Evolutionary conservation across 1,140 invertebrate genomes (phyloP).

Genomic region (Ceratoteleas bidentatus): DNA sequence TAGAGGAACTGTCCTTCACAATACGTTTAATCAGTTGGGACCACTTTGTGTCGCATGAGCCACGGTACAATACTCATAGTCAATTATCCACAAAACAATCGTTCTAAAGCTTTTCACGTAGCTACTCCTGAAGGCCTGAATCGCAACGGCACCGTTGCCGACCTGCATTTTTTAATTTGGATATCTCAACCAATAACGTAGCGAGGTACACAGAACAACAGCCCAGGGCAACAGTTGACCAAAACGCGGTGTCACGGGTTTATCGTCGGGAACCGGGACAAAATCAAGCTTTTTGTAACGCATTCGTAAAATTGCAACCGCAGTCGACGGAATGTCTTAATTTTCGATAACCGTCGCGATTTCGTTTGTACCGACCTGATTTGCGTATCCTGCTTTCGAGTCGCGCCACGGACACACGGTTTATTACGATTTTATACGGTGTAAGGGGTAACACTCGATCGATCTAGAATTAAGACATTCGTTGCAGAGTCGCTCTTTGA

Average conservation of each 20-base stretch:
- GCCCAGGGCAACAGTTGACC: constrained; percentile 17
- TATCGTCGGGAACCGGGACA: neutral
- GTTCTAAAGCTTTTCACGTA: constrained; percentile 64
- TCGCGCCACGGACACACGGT: too few species aligned
- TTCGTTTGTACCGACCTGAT: neutral
- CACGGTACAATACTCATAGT: constrained; percentile 77
- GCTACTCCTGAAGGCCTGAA: constrained; percentile 57
- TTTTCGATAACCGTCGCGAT: constrained; percentile 42
- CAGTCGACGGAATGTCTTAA: constrained; percentile 57
- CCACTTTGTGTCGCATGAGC: constrained; percentile 75
- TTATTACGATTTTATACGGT: too few species aligned
- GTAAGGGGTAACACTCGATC: too few species aligned
- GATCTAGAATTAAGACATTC: too few species aligned
- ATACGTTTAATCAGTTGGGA: constrained; percentile 73
- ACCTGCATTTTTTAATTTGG: constrained; percentile 59
- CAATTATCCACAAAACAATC: constrained; percentile 73
- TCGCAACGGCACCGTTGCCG: constrained; percentile 37
- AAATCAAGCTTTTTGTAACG: constrained; percentile 41
- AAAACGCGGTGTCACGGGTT: constrained; percentile 11
- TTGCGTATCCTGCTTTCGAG: neutral
- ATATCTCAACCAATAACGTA: constrained; percentile 46
- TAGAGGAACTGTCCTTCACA: constrained; percentile 62
- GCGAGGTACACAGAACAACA: constrained; percentile 12
- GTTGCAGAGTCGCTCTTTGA: too few species aligned
- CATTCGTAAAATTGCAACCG: constrained; percentile 33